Conservation (phyloP, 2,888 invertebrate genomes). For the Hypomecis atomaria region DNA sequence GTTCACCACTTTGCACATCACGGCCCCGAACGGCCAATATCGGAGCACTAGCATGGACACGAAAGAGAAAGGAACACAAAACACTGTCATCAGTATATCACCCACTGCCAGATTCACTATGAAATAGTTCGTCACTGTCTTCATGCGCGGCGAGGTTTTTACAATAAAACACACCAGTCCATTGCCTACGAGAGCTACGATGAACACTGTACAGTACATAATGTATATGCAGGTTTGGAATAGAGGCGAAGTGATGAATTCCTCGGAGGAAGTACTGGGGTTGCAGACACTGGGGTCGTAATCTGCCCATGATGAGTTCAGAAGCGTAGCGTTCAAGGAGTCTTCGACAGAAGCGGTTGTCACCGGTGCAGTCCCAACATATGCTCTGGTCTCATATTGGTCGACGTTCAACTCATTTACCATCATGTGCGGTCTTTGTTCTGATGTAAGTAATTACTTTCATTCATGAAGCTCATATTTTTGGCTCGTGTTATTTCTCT, state of each 20-base stretch:
- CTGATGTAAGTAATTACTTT: conserved; percentile 17
- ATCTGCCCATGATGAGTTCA: conserved; percentile 61
- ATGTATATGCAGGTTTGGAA: conserved; percentile 88
- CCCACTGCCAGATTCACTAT: conserved; percentile 95
- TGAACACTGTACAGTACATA: conserved; percentile 89
- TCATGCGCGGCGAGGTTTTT: conserved; percentile 92
- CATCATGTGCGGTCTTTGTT: conserved; percentile 54
- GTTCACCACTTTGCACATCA: conserved; percentile 93
- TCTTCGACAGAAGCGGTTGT: conserved; percentile 40
- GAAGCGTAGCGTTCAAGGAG: conserved; percentile 44
- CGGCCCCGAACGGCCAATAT: conserved; percentile 94
- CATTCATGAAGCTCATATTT: conserved; percentile 25
- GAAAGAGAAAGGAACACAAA: conserved; percentile 96
- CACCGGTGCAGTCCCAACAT: conserved; percentile 42
- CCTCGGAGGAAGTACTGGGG: conserved; percentile 51
- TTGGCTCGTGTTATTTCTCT: conserved; percentile 23
- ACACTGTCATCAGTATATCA: conserved; percentile 94
- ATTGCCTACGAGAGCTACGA: conserved; percentile 89
- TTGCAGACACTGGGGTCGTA: conserved; percentile 54
- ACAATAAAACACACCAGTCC: conserved; percentile 95
- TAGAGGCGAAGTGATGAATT: conserved; percentile 72
- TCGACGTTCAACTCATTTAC: conserved; percentile 53
- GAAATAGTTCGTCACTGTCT: conserved; percentile 96
- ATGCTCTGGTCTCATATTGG: conserved; percentile 53
- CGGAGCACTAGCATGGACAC: conserved; percentile 91